phyloP scores from a whole-genome alignment of 2,888 invertebrate species.

The Brenthis hecate region DNA sequence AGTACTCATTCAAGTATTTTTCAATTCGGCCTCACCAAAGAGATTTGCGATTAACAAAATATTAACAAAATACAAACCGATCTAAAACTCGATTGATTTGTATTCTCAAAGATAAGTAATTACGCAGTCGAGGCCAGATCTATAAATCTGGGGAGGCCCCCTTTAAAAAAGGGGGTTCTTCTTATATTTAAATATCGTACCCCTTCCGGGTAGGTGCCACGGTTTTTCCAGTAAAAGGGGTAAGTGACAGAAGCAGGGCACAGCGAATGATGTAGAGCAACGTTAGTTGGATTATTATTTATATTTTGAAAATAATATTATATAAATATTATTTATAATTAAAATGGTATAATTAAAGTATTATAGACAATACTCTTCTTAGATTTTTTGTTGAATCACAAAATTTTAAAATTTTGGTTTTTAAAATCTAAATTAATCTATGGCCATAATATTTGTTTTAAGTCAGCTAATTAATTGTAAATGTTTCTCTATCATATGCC shows the following conservation, averaged over 20 bases:
- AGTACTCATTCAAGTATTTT: slow-evolving; percentile 9
- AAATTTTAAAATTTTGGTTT: too few relatives aligned
- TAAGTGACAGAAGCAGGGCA: slow-evolving; percentile 73
- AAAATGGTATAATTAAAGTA: too few relatives aligned
- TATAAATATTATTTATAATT: too few relatives aligned
- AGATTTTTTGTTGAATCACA: too few relatives aligned
- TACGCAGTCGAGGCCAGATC: slow-evolving; percentile 78
- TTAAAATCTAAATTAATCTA: too few relatives aligned
- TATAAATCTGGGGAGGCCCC: slow-evolving; percentile 77
- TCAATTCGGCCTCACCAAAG: slow-evolving; percentile 14
- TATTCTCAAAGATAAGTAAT: slow-evolving; percentile 81
- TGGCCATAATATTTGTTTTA: too few relatives aligned
- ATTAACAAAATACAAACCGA: slow-evolving; percentile 41
- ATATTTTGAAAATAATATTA: too few relatives aligned
- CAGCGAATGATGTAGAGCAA: not conserved
- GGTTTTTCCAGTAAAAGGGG: slow-evolving; percentile 83
- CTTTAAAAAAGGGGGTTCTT: slow-evolving; percentile 81
- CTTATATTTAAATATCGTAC: slow-evolving; percentile 83
- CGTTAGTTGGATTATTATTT: too few relatives aligned
- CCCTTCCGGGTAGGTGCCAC: slow-evolving; percentile 83
- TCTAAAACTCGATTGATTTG: slow-evolving; percentile 72
- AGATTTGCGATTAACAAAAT: slow-evolving; percentile 35
- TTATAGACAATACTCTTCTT: too few relatives aligned
- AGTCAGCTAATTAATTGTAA: too few relatives aligned
- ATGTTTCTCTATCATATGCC: too few relatives aligned